Base-by-base conservation (phyloP, 2,113 vertebrate genomes). In the Meriones unguiculatus region DNA sequence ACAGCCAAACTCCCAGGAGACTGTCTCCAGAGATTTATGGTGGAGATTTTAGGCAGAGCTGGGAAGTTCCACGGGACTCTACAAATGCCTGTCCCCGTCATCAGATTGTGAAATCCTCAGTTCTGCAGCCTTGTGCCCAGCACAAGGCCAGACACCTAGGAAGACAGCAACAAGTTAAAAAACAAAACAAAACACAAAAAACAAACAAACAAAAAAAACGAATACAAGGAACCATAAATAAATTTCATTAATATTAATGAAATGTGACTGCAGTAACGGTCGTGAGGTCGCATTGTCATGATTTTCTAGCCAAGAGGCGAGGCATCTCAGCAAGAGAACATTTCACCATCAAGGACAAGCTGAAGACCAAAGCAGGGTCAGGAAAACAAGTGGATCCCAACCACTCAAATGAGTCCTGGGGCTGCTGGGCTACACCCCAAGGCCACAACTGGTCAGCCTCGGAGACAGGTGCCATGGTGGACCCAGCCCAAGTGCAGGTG, bases 311-410 rank as follows among this genome's bases (percentile, higher is more conserved):
- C 87, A 52, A 88, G 24, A 25, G 7, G 46, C 30, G 41, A 14
- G 1, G 2, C n/a, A 75, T 30, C 25, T 13, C 76, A 38, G 50
- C 77, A 93, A 78, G n/a, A 91, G 81, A 90, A 92, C 84, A 76
- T 59, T 93, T 91, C 90, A 69, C 50, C 28, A 57, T 57, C 59
- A 67, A 72, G 82, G 73, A 87, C 82, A 59, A 80, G 15, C 32
- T 82, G 73, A 95, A 93, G 82, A 90, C 89, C 59, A 92, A 96
- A 93, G 93, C 65, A 59, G 3, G 75, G 69, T 95, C 38, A 65
- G 89, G 78, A 87, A 95, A 96, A 52, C 89, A 90, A 90, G 87
- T 7, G 86, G 62, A 89, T 92, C 93, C 38, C 38, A 90, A 73
- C 10, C 81, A 77, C 87, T 52, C 76, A 94, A 88, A 78, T 2